These are phyloP conservation scores for Tonatia bakeri DNA, from an alignment of 2,113 vertebrate species.

Conservation along the genomic window DNA sequence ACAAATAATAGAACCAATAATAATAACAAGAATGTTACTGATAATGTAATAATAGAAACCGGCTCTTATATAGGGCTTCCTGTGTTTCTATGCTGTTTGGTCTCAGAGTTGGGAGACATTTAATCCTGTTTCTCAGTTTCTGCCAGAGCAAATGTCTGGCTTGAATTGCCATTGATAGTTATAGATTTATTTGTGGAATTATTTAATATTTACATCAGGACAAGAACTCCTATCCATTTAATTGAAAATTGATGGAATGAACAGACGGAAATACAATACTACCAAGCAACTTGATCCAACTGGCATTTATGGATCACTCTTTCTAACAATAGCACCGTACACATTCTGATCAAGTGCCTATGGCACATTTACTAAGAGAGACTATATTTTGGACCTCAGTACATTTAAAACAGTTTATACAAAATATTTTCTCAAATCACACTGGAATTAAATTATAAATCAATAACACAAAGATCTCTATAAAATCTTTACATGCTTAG, in stretches of 20 bases:
- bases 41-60: not conserved
- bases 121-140: not conserved
- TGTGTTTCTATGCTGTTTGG: not conserved
- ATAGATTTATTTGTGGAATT: not conserved
- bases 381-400: not conserved
- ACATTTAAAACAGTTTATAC: not conserved
- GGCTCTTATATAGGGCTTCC: not conserved
- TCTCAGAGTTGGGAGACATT: constrained; percentile 2
- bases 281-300: not conserved
- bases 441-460: not conserved
- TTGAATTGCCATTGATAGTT: not conserved
- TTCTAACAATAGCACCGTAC: not conserved
- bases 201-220: constrained; percentile 25
- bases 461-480: not conserved
- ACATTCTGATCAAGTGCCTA: not conserved
- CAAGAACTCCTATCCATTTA: not conserved
- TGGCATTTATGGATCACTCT: not conserved
- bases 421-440: not conserved
- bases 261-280: not conserved
- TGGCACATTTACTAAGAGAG: not conserved
- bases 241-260: not conserved
- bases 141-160: not conserved
- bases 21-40: not conserved
- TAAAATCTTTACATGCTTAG: not conserved
- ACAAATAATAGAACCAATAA: not conserved